These are phyloP conservation scores for Tenthredo notha DNA, from an alignment of 2,888 invertebrate genomes.

Conservation along the genomic window DNA sequence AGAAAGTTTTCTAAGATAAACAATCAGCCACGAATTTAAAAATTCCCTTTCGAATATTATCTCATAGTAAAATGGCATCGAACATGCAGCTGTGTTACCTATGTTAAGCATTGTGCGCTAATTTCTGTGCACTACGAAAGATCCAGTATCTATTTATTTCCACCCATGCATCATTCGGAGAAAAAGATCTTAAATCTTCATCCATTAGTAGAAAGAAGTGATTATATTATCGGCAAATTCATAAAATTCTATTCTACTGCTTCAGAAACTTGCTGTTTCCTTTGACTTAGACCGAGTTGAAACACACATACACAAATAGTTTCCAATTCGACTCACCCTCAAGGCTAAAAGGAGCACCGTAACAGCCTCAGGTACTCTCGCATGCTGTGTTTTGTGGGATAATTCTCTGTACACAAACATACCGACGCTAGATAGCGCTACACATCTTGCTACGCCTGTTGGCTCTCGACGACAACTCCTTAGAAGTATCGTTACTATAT, in stretches of 20 bases:
- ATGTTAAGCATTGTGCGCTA: neutral
- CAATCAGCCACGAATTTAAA: neutral
- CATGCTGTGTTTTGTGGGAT: conserved; percentile 82
- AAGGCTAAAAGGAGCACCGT: conserved; percentile 85
- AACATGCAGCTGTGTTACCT: conserved; percentile 29
- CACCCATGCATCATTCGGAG: neutral
- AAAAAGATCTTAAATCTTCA: neutral
- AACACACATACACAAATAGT: neutral
- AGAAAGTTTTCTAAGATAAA: neutral
- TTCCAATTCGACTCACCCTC: conserved; percentile 80
- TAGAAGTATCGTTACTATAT: conserved; percentile 91
- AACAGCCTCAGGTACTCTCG: conserved; percentile 85
- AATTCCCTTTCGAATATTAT: neutral
- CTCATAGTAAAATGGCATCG: neutral
- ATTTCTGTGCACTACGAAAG: neutral
- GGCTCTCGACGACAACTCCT: conserved; percentile 94
- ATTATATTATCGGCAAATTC: neutral
- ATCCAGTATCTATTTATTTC: neutral
- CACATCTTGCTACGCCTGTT: conserved; percentile 91
- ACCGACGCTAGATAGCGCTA: conserved; percentile 92
- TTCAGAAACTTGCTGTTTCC: neutral
- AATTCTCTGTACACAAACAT: conserved; percentile 86
- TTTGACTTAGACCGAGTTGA: neutral
- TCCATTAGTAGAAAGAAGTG: neutral
- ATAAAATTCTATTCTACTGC: neutral